Evolutionary conservation across 53 echinoderm and acorn worm genomes (phyloP), one percentile per base, ranked within the genome.

Genomic region (Stichopus horrens): DNA sequence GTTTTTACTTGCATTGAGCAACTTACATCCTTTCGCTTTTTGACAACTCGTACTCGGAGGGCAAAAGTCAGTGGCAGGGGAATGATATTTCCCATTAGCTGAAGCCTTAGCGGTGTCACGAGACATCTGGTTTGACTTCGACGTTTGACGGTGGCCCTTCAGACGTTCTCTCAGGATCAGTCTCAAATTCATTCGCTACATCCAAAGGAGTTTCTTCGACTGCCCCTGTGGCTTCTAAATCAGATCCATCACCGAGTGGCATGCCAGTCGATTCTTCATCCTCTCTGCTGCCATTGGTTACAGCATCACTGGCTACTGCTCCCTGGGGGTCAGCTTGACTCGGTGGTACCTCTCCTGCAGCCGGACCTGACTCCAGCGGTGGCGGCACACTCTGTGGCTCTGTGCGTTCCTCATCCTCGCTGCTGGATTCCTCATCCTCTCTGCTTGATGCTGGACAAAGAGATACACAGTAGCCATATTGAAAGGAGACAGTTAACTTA

Each of bases 371-470:
- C 20, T 53, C 57, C 10, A 57, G 81, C n/a, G 57, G 19, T 51
- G 81, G 7, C 9, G 57, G 81, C 57, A 58, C 21, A n/a, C n/a
- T 81, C 7, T 6, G 6, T 81, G 21, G 57, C 56, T 18, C 57
- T 19, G 19, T 21, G 10, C 37, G 37, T 37, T 58, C 71, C 66
- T 86, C 86, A 57, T 60, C 66, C 18, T 65, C 86, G 51, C 86
- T 86, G 10, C 71, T 37, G 4, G 86, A 86, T 11, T 57, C 60
- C 0, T 66, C 86, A 1, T 37, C 37, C 23, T 68, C 71, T 60
- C 60, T 67, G 23, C 86, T 86, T 19, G 86, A 86, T 51, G 52
- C 86, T 86, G 20, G n/a, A 81, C 13, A 16, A 68, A 13, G n/a
- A 68, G 13, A 16, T 16, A n/a, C 3, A 68, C n/a, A n/a, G 13